Conservation (phyloP, 2,888 invertebrate genomes). For the Sialis fuliginosa region DNA sequence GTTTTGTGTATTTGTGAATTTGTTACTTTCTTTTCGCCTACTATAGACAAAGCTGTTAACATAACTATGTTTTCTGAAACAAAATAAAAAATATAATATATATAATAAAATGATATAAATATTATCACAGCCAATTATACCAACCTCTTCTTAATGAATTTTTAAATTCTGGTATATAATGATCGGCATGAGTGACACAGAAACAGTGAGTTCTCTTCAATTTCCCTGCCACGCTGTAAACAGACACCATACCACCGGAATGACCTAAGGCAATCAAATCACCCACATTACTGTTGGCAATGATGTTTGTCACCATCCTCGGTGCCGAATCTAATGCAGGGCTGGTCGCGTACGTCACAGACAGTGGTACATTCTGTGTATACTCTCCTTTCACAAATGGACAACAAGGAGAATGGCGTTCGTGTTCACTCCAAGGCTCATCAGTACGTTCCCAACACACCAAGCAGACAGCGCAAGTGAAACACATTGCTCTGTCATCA, state of each 20-base stretch:
- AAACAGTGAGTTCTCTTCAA: constrained; percentile 49
- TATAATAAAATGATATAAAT: constrained; percentile 13
- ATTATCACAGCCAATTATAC: constrained; percentile 15
- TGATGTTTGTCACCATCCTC: constrained; percentile 29
- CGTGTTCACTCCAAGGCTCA: constrained; percentile 95
- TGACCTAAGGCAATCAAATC: constrained; percentile 39
- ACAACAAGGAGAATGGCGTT: constrained; percentile 82
- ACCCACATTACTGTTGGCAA: constrained; percentile 41
- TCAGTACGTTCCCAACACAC: constrained; percentile 96
- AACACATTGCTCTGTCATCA: constrained; percentile 91
- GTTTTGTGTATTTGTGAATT: constrained; percentile 11
- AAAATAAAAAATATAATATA: constrained; percentile 1
- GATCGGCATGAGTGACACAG: constrained; percentile 25
- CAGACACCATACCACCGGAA: constrained; percentile 46
- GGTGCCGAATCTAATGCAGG: constrained; percentile 43
- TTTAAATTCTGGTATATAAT: constrained; percentile 22
- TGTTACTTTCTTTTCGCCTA: constrained; percentile 18
- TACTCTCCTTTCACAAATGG: constrained; percentile 89
- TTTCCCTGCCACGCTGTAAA: constrained; percentile 72
- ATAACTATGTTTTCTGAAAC: constrained; percentile 15
- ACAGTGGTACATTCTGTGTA: constrained; percentile 86
- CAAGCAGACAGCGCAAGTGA: constrained; percentile 84
- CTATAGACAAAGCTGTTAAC: constrained; percentile 29
- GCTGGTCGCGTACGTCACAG: constrained; percentile 67
- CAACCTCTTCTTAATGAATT: constrained; percentile 23